Base-by-base conservation (phyloP, 2,797 vertebrate genomes). In the Mus spretus region DNA sequence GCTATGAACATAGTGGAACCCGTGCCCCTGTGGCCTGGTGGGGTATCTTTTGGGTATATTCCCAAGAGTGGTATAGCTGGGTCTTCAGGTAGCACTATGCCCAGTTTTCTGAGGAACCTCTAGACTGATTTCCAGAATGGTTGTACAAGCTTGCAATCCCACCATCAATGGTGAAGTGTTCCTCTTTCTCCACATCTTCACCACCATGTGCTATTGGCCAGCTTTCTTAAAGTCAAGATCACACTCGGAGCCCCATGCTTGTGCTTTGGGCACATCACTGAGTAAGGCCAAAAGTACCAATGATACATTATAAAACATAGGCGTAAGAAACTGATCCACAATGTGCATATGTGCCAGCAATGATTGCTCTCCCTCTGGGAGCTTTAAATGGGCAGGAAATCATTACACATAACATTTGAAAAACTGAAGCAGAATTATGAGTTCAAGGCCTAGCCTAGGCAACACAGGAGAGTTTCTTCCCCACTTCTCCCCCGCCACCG, bases 1-100 rank as follows among this genome's bases (percentile, higher is more conserved):
- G 44, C 34, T 70, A n/a, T 70, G 67, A 70, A 70, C 67, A 70
- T 70, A n/a, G 67, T 70, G 34, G 67, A n/a, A 1, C 67, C n/a
- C 1, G 15, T 70, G 67, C 1, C 34, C 15, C 2, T 34, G 13
- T 67, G 4, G 2, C 2, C 15, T 70, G 67, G 0, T n/a, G 34
- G 67, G 0, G 67, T 6, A 70, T n/a, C 15, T 70, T 70, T 3
- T n/a, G 34, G 67, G 15, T 70, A 19, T 70, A 70, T 70, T 2
- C 67, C 15, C 67, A 70, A 3, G 34, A 70, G 67, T 17, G 15
- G 15, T n/a, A 70, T 70, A 19, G 67, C 34, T 70, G 34, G 6
- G 34, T 70, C 34, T 3, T n/a, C 34, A n/a, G 34, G 34, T n/a
- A 26, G 6, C 6, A 1, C 31, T 67, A 34, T 34, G 2, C n/a